These are phyloP conservation scores for Torymus auratus DNA, from an alignment of 2,888 invertebrate species.

Conservation along the genomic window DNA sequence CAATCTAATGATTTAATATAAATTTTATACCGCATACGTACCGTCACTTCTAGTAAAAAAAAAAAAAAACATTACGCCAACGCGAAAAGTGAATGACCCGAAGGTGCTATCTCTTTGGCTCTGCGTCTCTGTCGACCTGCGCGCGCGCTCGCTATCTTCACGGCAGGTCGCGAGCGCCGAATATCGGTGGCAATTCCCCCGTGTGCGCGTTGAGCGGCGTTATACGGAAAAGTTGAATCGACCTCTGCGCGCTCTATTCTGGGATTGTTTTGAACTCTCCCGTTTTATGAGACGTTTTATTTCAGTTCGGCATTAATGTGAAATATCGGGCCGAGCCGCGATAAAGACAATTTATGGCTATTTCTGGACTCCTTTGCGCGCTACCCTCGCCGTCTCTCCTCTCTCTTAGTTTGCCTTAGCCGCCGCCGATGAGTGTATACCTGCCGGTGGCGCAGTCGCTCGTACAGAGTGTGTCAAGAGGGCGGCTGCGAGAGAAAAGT, in stretches of 20 bases:
- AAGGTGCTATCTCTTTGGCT: slow-evolving; percentile 3
- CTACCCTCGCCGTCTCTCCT: neutral
- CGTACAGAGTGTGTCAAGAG: no score
- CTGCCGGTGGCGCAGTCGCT: no score
- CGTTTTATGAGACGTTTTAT: slow-evolving; percentile 59
- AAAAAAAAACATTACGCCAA: no score
- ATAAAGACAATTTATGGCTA: slow-evolving; percentile 58
- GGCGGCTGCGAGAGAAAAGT: no score
- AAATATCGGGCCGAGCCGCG: slow-evolving; percentile 52
- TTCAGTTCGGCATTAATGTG: slow-evolving; percentile 59
- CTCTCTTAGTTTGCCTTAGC: neutral
- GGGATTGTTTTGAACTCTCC: slow-evolving; percentile 56
- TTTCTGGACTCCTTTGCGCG: slow-evolving; percentile 44
- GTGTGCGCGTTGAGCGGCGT: neutral
- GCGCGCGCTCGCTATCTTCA: neutral
- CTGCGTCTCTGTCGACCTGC: slow-evolving; percentile 1
- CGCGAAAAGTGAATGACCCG: no score
- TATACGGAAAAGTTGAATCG: slow-evolving; percentile 46
- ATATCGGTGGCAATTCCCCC: slow-evolving; percentile 18
- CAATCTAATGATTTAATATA: no score
- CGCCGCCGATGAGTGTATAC: neutral
- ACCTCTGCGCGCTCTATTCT: slow-evolving; percentile 38
- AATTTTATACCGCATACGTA: no score
- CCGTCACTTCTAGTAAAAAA: no score
- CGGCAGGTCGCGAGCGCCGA: neutral